A percentile compares a stretch with the other conserved stretches of the same genome.
Conservation (phyloP, 2,113 vertebrate species). For the Gnathonemus echidnorhynchus region DNA sequence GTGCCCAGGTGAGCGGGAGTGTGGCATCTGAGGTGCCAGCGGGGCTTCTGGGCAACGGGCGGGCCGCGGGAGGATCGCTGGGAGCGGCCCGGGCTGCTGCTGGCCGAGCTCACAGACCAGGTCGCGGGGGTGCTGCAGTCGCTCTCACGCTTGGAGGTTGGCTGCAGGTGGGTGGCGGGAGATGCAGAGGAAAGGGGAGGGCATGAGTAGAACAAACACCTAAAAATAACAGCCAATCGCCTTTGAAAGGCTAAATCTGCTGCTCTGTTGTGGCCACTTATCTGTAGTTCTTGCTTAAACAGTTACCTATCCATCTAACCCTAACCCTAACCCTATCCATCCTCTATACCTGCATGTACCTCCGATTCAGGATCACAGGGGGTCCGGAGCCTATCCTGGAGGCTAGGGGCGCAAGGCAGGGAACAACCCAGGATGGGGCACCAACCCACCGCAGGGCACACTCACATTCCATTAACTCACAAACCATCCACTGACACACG, state of each 20-base stretch:
- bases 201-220: neutral
- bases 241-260: neutral
- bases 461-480: neutral
- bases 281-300: neutral
- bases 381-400: neutral
- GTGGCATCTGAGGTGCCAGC: slow-evolving; percentile 7
- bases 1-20: neutral
- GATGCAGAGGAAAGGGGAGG: too few species aligned
- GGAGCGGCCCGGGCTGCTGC: neutral
- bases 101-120: neutral
- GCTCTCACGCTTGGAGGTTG: neutral
- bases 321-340: too few species aligned
- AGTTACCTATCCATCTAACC: neutral
- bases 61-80: neutral
- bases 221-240: neutral
- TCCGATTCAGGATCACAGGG: neutral
- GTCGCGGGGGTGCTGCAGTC: neutral
- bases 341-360: neutral
- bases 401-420: neutral
- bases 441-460: neutral
- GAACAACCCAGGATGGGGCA: neutral
- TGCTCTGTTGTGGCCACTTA: neutral
- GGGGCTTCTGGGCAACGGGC: slow-evolving; percentile 13
- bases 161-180: neutral
- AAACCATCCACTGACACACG: too few species aligned